Base-by-base conservation (phyloP, 2,888 invertebrate species). In the Tetragonula carbonaria region DNA sequence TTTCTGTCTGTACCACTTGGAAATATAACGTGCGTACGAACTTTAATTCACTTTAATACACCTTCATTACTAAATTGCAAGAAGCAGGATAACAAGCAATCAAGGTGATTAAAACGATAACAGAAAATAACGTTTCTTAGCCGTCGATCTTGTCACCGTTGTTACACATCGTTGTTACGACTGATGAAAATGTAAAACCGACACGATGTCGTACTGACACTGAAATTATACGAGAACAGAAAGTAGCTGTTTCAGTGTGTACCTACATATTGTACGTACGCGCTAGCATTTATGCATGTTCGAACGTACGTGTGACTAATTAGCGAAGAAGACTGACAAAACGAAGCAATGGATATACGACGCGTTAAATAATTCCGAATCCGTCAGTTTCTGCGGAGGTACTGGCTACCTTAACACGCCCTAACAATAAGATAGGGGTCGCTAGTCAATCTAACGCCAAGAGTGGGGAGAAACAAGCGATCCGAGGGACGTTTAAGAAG, bases 361-460 rank as follows among this genome's bases (percentile, higher is more conserved):
- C n/a, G 51, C 28, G 53, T 45, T 38, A 13, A 57, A 0, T 21
- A 50, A 78, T 33, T 57, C 33, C 21, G 45, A 18, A 74, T 28
- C 53, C 33, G 55, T 63, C 71, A 14, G 51, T 57, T 65, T 70
- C 66, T 70, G 63, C 63, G 33, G 59, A 78, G 70, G 63, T 53
- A 85, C 85, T 85, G 75, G 13, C 68, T 71, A 50, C 23, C 71
- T 57, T 88, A 90, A 90, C 91, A 90, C 91, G 90, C 91, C 91
- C 91, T 87, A 84, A 87, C 88, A 87, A 85, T 87, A 87, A 78
- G 67, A 78, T 74, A 66, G 90, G 90, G 87, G 89, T 86, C 90
- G 88, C 84, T 67, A 59, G 86, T 50, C 51, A 28, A 23, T 13
- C 16, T 45, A 45, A 45, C 45, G 11, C 11, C 8, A 5, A 33